Evolutionary conservation across 2,888 invertebrate genomes (phyloP), one percentile per base, ranked within the genome.

Genomic region (Lissonota sp.): DNA sequence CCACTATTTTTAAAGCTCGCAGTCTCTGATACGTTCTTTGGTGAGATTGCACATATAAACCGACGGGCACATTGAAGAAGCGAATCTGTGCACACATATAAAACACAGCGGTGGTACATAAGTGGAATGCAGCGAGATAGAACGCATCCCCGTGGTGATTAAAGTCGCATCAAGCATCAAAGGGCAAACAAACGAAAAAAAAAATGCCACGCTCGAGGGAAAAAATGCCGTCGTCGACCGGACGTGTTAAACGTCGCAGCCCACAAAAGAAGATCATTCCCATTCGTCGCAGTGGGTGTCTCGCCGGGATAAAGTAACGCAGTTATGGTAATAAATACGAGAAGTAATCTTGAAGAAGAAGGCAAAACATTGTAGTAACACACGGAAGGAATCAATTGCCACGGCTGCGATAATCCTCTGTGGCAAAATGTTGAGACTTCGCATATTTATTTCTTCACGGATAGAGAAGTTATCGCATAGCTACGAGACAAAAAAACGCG

Each of bases 131-230:
- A 26, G 4, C 14, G 37, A 12, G n/a, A 63, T 16, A 53, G 37
- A 58, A 26, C 26, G 26, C 16, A 58, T 16, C 53, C 7, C 6
- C 42, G 7, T 26, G 49, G 71, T 67, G 82, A 84, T 84, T 78
- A 82, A 84, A 84, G 78, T 78, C 80, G 73, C 84, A 83, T 82
- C 81, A 82, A 73, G 81, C 75, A 26, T 66, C 42, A 44, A 40
- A 71, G 51, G 26, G 26, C 26, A 26, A 26, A 26, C 26, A 26
- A 26, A 26, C 26, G 26, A 26, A 26, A 26, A 26, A 26, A n/a
- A 26, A 26, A 26, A 26, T 3, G 26, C 26, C 26, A 58, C 49
- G 39, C 40, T 12, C 39, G 40, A 42, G 58, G 8, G 10, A 44
- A 46, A 69, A 39, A 55, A 51, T 58, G 37, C 39, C 51, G 14